A percentile compares a stretch with the other conserved stretches of the same genome.
These are phyloP conservation scores for Echinometra lucunter DNA, from an alignment of 53 echinoderm and acorn worm species.

Conservation along the genomic window DNA sequence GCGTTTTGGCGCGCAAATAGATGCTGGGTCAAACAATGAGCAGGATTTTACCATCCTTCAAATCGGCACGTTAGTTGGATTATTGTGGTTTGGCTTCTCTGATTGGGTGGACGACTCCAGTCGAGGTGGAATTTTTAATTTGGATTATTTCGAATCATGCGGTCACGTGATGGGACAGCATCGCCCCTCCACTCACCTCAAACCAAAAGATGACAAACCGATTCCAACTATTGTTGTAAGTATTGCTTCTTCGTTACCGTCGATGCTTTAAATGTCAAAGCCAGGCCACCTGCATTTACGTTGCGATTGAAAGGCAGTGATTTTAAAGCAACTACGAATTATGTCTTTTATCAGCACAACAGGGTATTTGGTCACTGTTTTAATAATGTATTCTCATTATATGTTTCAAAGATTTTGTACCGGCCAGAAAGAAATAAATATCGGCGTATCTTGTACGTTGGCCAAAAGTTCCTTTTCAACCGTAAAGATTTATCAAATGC, in stretches of 20 bases:
- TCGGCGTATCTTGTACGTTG: too few species aligned
- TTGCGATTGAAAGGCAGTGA: background rate
- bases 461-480: too few species aligned
- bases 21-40: background rate
- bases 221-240: constrained; percentile 40
- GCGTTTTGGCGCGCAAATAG: constrained; percentile 10
- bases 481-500: too few species aligned
- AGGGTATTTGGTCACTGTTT: too few species aligned
- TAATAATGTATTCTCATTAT: too few species aligned
- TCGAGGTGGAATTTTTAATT: constrained; percentile 1
- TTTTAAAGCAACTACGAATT: background rate
- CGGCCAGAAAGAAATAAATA: too few species aligned
- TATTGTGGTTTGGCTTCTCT: background rate
- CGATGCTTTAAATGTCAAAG: background rate
- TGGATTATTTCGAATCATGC: constrained; percentile 47
- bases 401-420: too few species aligned
- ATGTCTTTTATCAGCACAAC: too few species aligned
- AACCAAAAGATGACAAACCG: constrained; percentile 60
- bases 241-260: background rate
- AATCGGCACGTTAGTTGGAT: background rate
- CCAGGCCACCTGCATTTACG: background rate
- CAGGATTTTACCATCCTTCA: background rate
- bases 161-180: constrained; percentile 59
- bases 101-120: constrained; percentile 4
- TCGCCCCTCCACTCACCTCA: constrained; percentile 59